Percentiles rank a stretch among this genome's conserved stretches.
Evolutionary conservation across 2,888 invertebrate genomes (phyloP).

Genomic region (Axea sp.): DNA sequence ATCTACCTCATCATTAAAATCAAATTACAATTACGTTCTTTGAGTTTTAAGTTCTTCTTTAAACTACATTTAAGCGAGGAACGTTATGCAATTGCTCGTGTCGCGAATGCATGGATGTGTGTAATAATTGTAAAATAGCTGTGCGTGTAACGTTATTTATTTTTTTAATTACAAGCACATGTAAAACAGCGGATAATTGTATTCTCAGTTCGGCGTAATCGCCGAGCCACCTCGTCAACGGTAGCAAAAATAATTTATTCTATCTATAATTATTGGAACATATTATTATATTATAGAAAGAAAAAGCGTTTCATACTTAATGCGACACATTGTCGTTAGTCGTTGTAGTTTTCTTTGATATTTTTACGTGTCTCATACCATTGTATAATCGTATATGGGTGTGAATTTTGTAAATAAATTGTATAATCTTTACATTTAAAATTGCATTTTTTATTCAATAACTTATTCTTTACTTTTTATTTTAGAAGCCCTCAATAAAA

Average conservation of each 20-base stretch:
- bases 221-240: slow-evolving; percentile 15
- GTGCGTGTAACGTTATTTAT: slow-evolving; percentile 71
- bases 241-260: slow-evolving; percentile 59
- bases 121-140: slow-evolving; percentile 69
- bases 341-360: slow-evolving; percentile 45
- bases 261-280: slow-evolving; percentile 42
- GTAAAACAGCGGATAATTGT: slow-evolving; percentile 24
- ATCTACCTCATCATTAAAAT: slow-evolving; percentile 71
- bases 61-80: slow-evolving; percentile 52
- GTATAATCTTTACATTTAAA: too few relatives aligned
- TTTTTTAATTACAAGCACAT: slow-evolving; percentile 63
- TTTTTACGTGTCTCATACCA: slow-evolving; percentile 54
- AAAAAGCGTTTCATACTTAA: slow-evolving; percentile 46
- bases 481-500: too few relatives aligned
- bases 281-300: slow-evolving; percentile 12
- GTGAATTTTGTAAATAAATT: slow-evolving; percentile 73
- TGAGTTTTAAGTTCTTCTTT: slow-evolving; percentile 62
- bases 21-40: slow-evolving; percentile 75
- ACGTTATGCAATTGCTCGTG: slow-evolving; percentile 49
- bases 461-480: too few relatives aligned
- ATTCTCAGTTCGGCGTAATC: background rate
- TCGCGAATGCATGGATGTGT: slow-evolving; percentile 46
- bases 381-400: slow-evolving; percentile 61
- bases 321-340: slow-evolving; percentile 50
- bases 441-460: too few relatives aligned